Percentiles rank a stretch among this genome's conserved stretches.
Evolutionary conservation across 2,113 vertebrate genomes (phyloP).

Genomic region (Eudyptes chrysolophus): DNA sequence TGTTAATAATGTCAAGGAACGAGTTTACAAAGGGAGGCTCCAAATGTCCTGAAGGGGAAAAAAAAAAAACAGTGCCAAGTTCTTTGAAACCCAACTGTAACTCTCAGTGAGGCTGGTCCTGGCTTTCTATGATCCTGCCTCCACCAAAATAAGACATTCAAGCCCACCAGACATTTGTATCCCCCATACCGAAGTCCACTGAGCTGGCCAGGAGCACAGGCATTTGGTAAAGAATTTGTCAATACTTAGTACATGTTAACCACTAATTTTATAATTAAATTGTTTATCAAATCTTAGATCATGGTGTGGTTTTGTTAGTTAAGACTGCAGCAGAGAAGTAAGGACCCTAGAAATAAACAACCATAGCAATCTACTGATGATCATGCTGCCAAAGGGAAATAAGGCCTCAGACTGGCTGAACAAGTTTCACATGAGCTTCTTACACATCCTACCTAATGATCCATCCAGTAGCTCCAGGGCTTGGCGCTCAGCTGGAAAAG

Average conservation of each 20-base stretch:
- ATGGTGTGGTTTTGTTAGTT: background rate
- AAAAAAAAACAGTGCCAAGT: background rate
- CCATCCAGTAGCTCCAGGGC: background rate
- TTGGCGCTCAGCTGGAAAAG: background rate
- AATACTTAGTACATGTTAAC: background rate
- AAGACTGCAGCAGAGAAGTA: background rate
- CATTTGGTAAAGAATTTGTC: background rate
- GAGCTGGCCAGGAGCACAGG: background rate
- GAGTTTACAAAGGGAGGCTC: background rate
- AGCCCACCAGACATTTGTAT: background rate
- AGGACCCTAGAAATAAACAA: background rate
- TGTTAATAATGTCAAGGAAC: background rate
- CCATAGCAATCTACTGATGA: background rate
- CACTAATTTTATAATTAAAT: background rate
- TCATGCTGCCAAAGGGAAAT: background rate
- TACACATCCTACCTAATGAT: background rate
- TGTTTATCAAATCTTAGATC: background rate
- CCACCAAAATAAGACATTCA: background rate
- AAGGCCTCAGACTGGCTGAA: background rate
- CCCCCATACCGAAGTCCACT: accelerated
- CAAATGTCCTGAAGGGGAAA: background rate
- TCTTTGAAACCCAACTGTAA: background rate
- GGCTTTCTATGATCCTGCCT: background rate
- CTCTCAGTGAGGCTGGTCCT: background rate
- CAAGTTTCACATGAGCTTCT: background rate